Evolutionary conservation across 2,797 vertebrate species (phyloP).

Genomic region (Lophotriccus pileatus): DNA sequence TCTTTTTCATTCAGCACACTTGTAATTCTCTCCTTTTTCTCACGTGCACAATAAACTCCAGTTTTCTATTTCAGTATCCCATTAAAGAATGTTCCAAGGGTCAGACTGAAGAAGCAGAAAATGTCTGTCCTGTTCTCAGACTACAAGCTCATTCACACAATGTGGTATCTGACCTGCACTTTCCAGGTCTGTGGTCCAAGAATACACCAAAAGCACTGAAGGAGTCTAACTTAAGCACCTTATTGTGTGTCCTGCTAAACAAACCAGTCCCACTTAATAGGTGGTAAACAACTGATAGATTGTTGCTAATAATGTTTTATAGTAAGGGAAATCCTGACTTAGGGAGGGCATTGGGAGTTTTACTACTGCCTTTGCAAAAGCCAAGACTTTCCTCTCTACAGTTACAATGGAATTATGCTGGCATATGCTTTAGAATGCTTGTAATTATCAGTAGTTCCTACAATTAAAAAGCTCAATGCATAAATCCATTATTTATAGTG

Average conservation of each 20-base stretch:
- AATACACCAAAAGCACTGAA: background rate
- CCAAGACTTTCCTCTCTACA: background rate
- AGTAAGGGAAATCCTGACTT: background rate
- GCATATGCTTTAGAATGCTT: background rate
- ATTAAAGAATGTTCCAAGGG: background rate
- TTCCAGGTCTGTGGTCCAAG: background rate
- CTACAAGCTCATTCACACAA: background rate
- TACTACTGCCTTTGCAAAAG: background rate
- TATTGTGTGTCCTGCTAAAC: background rate
- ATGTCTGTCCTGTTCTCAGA: background rate
- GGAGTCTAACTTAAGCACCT: background rate
- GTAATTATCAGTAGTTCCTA: background rate
- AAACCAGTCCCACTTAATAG: background rate
- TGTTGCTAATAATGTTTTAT: background rate
- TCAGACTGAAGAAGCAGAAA: background rate
- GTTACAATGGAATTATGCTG: background rate
- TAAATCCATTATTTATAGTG: background rate
- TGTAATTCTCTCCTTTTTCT: background rate
- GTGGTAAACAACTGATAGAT: background rate
- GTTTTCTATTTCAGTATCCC: background rate
- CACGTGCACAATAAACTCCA: background rate
- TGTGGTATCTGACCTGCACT: background rate
- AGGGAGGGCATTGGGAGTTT: background rate
- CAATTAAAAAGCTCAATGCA: background rate
- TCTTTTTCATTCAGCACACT: background rate